Conservation (phyloP, 2,113 vertebrate genomes). For the Colaptes auratus region DNA sequence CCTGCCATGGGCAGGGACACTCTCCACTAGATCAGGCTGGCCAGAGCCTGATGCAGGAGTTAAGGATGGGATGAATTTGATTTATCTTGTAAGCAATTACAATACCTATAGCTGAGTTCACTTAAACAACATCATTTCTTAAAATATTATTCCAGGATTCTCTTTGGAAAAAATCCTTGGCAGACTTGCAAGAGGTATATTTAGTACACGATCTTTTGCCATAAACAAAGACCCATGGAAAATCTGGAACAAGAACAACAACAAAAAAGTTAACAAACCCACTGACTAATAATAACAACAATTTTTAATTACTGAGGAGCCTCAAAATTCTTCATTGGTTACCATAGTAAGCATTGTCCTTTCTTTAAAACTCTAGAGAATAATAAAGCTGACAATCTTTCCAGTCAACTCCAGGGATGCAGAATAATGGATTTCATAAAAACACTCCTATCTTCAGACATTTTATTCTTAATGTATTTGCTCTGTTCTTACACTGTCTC, state of each 20-base stretch:
- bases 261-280: neutral
- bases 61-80: neutral
- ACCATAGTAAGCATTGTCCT: neutral
- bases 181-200: neutral
- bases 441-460: neutral
- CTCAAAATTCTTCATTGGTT: neutral
- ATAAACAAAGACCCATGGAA: neutral
- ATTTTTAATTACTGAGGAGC: neutral
- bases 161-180: slow-evolving; percentile 16
- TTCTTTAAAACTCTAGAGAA: neutral
- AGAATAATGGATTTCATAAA: neutral
- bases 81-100: slow-evolving; percentile 13
- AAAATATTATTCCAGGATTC: slow-evolving; percentile 40
- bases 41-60: slow-evolving; percentile 5
- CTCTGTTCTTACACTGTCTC: neutral
- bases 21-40: no score
- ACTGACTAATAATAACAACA: neutral
- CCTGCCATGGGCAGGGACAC: no score
- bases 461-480: neutral
- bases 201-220: slow-evolving; percentile 22
- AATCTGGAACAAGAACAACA: neutral
- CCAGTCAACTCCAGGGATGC: neutral
- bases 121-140: neutral
- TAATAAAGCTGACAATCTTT: neutral
- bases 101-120: slow-evolving; percentile 38